Evolutionary conservation across 2,888 invertebrate genomes (phyloP), one percentile per base, ranked within the genome.

Genomic region (Coenonympha glycerion): DNA sequence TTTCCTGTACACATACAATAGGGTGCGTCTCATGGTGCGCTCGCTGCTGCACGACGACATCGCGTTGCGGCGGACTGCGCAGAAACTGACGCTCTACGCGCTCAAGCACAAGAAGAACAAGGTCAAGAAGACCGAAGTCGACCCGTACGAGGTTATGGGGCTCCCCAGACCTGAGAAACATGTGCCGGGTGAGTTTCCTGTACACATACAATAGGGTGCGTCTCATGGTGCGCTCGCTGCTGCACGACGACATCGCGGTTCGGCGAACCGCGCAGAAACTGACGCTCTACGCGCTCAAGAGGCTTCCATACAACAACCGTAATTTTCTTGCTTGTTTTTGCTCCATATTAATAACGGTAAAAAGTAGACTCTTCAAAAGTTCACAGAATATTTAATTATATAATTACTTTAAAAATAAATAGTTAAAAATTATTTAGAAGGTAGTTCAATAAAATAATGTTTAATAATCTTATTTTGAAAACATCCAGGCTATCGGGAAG

Each of bases 211-310:
- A n/a, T n/a, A n/a, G n/a, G 0, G 91, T 94, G 1, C 85, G 88
- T 19, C 89, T 92, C 49, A 90, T 93, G 60, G 77, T 92, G 0
- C 83, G 90, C 26, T 88, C 91, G 2, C 82, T 94, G 0, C 82
- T 94, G 2, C 91, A 93, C 75, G 96, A 96, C 63, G 91, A 93
- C n/a, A 85, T 96, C 21, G 88, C 89, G n/a, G 91, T 95, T 21
- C 88, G 97, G 26, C 92, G 93, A 78, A 82, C 90, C 9, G 91
- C 93, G 0, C 76, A 91, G 5, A 84, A 88, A 21, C 87, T 91
- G 1, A 74, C 92, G 21, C 86, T 90, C 36, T 92, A 88, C 60
- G 88, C 92, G 49, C 77, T 95, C 52, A 90, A 92, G 50, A n/a
- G n/a, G n/a, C n/a, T n/a, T n/a, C n/a, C n/a, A n/a, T n/a, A n/a